Conservation (phyloP, 1,140 invertebrate species). For the Hormaphis cornu region DNA sequence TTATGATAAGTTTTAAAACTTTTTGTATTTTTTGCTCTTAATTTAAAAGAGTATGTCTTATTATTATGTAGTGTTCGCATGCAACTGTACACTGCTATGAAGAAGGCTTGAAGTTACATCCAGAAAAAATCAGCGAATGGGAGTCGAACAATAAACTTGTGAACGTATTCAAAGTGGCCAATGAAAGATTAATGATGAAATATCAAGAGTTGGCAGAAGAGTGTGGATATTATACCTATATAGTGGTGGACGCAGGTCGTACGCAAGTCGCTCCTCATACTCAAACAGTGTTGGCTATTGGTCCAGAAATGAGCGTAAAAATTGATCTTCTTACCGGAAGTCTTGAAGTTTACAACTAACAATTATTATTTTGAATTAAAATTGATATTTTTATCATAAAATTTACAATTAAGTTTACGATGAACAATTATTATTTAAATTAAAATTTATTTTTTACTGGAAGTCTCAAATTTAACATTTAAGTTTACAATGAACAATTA, state of each 20-base stretch:
- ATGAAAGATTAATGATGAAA: slow-evolving; percentile 42
- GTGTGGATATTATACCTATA: slow-evolving; percentile 55
- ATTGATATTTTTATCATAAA: not conserved
- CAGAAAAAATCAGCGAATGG: slow-evolving; percentile 60
- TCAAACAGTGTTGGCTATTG: slow-evolving; percentile 76
- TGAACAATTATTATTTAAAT: slow-evolving; percentile 16
- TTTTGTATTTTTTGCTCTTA: too few relatives aligned
- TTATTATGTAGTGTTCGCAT: slow-evolving; percentile 57
- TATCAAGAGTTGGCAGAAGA: slow-evolving; percentile 53
- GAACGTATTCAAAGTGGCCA: slow-evolving; percentile 66
- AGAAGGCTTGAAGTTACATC: slow-evolving; percentile 50
- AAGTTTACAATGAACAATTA: too few relatives aligned
- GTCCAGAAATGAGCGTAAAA: slow-evolving; percentile 63
- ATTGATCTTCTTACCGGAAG: slow-evolving; percentile 76
- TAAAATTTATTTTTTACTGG: too few relatives aligned
- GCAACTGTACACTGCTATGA: slow-evolving; percentile 71
- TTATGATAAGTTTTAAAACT: too few relatives aligned
- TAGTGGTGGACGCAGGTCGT: slow-evolving; percentile 76
- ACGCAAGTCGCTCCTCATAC: slow-evolving; percentile 79
- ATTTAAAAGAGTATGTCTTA: not conserved
- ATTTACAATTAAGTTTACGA: not conserved
- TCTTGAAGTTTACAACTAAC: slow-evolving; percentile 61
- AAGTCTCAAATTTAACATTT: too few relatives aligned
- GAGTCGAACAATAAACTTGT: slow-evolving; percentile 59
- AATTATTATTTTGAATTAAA: not conserved